Evolutionary conservation across 2,888 invertebrate species (phyloP), one percentile per base, ranked within the genome.

Genomic region (Elysia crispata): DNA sequence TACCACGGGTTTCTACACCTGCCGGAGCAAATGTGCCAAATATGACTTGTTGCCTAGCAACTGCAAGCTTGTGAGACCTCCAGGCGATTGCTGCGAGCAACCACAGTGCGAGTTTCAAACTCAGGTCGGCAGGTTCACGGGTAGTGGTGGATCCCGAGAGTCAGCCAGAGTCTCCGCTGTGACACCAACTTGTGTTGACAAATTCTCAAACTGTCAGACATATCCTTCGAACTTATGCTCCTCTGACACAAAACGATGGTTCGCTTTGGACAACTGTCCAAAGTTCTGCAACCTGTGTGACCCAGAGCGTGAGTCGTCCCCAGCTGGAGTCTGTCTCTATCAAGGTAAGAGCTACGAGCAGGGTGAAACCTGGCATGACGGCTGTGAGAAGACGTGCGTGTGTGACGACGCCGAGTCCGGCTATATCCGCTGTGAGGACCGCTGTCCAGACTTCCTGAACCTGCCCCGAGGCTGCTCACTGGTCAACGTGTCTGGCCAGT

Each of bases 341-440:
- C 86, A 87, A 66, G 84, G 84, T 6, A 85, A 86, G 33, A 85
- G 86, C 66, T 88, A 86, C 78, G 85, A 84, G 79, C 86, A 89
- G 73, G 86, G 86, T 8, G 86, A 88, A 76, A 84, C 85, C 15
- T 89, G 89, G 89, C 80, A 86, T 73, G 86, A 87, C 74, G 86
- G 86, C 41, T 89, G 89, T 83, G 86, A 86, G 69, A 84, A 82
- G 76, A 84, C 72, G 33, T 89, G 89, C 82, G 85, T 86, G 25
- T 89, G 89, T 82, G 88, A 88, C 80, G 86, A 89, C 78, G 85
- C 87, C 69, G 83, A 85, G n/a, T 87, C 85, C 72, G 89, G 89
- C 41, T 87, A 86, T 80, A 87, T 87, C 83, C 85, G 88, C 84
- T 89, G 89, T 83, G 87, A 85, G 8, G 84, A 86, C 78, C 87